Percentiles rank a stretch among this genome's conserved stretches.
Conservation (phyloP, 2,797 vertebrate species). For the Ataeniobius toweri region DNA sequence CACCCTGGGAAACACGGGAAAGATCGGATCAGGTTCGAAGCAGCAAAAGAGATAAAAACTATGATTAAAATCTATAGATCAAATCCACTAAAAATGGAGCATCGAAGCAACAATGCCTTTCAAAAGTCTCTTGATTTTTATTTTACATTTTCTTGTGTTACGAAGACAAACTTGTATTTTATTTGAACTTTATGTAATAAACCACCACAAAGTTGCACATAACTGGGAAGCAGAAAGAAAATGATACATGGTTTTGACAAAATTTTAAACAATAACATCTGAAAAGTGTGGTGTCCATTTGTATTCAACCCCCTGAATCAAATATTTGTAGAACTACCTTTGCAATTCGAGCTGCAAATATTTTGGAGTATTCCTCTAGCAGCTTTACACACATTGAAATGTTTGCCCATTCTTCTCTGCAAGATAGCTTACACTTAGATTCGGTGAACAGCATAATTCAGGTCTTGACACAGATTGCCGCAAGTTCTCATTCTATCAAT, state of each 20-base stretch:
- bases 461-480: no score
- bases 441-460: no score
- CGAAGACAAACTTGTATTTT: neutral
- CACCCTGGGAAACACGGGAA: constrained; percentile 79
- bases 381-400: neutral
- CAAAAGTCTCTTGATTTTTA: neutral
- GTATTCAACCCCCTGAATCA: neutral
- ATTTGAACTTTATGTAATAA: neutral
- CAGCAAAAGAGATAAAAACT: neutral
- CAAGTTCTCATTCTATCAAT: no score
- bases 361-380: no score
- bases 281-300: neutral
- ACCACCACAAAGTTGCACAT: neutral
- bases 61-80: constrained; percentile 13
- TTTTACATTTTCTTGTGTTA: neutral
- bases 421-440: neutral
- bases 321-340: neutral
- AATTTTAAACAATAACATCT: neutral
- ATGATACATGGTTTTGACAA: no score
- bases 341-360: no score
- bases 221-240: neutral
- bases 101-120: neutral
- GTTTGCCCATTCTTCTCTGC: neutral
- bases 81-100: constrained; percentile 15
- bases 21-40: constrained; percentile 35